Conservation (phyloP, 2,113 vertebrate species). For the Pelmatolapia mariae region DNA sequence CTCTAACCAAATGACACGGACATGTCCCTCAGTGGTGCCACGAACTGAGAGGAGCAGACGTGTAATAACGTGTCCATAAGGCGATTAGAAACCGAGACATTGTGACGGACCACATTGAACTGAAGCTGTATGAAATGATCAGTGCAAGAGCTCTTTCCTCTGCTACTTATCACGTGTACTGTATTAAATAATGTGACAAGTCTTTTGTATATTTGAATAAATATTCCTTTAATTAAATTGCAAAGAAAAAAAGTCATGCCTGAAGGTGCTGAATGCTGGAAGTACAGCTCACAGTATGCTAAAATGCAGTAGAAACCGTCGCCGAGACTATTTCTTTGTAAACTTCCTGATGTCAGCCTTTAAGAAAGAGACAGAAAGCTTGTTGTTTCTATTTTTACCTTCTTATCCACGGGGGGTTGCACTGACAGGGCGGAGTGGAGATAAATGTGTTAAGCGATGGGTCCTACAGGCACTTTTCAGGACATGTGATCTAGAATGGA, state of each 20-base stretch:
- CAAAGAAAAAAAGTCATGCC: background rate
- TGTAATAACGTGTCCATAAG: background rate
- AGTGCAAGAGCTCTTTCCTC: background rate
- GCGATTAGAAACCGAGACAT: background rate
- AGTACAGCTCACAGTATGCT: fast-evolving
- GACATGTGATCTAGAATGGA: background rate
- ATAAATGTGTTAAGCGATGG: background rate
- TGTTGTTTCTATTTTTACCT: background rate
- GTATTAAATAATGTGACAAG: slow-evolving; percentile 18
- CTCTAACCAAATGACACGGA: background rate
- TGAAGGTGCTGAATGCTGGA: background rate
- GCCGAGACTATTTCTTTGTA: background rate
- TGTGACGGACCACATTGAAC: background rate
- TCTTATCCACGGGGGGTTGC: background rate
- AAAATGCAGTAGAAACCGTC: background rate
- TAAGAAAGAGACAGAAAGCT: background rate
- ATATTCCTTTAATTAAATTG: background rate
- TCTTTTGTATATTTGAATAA: slow-evolving; percentile 8
- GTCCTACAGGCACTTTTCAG: background rate
- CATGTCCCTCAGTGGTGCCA: background rate
- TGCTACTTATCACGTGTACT: slow-evolving; percentile 4
- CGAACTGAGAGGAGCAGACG: background rate
- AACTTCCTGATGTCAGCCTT: background rate
- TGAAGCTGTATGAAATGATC: background rate
- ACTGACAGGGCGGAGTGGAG: background rate